Base-by-base conservation (phyloP, 2,888 invertebrate genomes). In the Yponomeuta malinellus region DNA sequence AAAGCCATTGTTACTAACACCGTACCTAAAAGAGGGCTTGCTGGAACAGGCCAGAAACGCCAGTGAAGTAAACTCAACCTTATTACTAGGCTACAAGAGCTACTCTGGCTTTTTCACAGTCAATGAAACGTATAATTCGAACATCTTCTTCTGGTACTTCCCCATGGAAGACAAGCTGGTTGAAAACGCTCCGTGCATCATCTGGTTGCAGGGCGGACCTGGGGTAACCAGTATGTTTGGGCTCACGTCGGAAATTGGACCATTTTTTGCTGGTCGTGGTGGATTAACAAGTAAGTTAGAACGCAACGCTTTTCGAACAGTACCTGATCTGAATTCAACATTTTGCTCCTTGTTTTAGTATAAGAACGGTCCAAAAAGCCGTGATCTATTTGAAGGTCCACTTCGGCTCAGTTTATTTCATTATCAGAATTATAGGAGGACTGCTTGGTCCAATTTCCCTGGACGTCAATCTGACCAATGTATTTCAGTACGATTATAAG, bases 191-290 rank as follows among this genome's bases (percentile, higher is more conserved):
- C 97, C 97, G 0, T 89, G 97, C 78, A 93, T 97, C 52, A 93
- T 98, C 73, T 98, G 97, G 97, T 88, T 98, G 15, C 95, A 97
- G 93, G 97, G 97, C 15, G 97, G 97, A 0, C 97, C 97, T 0
- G 97, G 94, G 0, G 95, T 94, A 0, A 95, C 96, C 0, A 95
- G 96, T 59, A 73, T 90, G 5, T 81, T 81, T 1, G 90, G 88
- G 0, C 78, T 89, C 0, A 90, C 90, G 68, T 81, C 83, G 33
- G 89, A 90, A 73, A 84, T 90, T 23, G 90, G 90, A 68, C 90
- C 90, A 0, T 83, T 91, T 71, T 76, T 31, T 33, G 66, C 66
- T 70, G 81, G 80, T 70, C 69, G 70, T 10, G 72, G 78, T 63
- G 73, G 74, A 10, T 76, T 89, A 71, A 81, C 80, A 79, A 74